Percentiles rank a stretch among this genome's conserved stretches.
Conservation (phyloP, 1,140 invertebrate species). For the Conopomorpha cramerella region DNA sequence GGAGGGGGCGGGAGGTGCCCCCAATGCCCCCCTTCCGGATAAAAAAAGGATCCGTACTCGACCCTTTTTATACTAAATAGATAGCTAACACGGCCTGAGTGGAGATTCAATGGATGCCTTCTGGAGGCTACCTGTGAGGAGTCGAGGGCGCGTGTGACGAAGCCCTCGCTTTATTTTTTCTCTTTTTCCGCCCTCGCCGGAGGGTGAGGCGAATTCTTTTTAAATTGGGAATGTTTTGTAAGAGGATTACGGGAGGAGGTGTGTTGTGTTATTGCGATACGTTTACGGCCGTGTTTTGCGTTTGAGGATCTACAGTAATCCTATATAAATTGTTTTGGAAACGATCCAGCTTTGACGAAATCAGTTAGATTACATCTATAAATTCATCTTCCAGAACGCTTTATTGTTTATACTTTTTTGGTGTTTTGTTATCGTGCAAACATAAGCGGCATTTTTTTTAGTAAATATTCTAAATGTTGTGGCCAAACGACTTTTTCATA, state of each 20-base stretch:
- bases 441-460: too few relatives aligned
- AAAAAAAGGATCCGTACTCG: constrained; percentile 54
- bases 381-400: too few relatives aligned
- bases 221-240: constrained; percentile 60
- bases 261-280: constrained; percentile 34
- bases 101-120: constrained; percentile 60
- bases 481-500: too few relatives aligned
- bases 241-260: constrained; percentile 58
- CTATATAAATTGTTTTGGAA: too few relatives aligned
- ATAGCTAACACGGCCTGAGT: constrained; percentile 59
- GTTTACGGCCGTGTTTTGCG: too few relatives aligned
- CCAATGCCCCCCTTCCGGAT: constrained; percentile 39
- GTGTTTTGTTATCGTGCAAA: too few relatives aligned
- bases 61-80: constrained; percentile 61
- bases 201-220: constrained; percentile 56
- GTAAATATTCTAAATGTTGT: too few relatives aligned
- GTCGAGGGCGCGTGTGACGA: constrained; percentile 46
- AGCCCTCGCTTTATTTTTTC: constrained; percentile 52
- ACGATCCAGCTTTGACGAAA: too few relatives aligned
- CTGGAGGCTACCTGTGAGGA: constrained; percentile 54
- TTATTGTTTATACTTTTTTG: too few relatives aligned
- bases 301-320: too few relatives aligned
- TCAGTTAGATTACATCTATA: too few relatives aligned
- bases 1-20: constrained; percentile 14
- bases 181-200: constrained; percentile 44